Base-by-base conservation (phyloP, 2,888 invertebrate genomes). In the Monoplex corrugatus region DNA sequence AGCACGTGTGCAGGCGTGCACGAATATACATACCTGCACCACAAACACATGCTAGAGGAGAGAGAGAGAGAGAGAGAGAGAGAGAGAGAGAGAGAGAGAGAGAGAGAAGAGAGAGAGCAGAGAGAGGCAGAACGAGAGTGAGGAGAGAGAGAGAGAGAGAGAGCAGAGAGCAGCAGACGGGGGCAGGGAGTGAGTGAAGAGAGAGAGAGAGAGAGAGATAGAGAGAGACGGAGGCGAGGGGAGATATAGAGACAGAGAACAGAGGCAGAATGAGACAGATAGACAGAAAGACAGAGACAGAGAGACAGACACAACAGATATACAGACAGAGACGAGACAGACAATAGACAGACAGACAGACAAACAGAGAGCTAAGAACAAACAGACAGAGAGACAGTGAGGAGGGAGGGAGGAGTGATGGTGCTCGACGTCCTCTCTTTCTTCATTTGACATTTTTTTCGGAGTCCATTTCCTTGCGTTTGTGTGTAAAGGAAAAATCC, bases 291-390 rank as follows among this genome's bases (percentile, higher is more conserved):
- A 72, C 0, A 72, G 72, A 72, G 1, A 72, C n/a, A 68, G 68
- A 68, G 8, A 68, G 68, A 68, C n/a, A 68, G 68, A 68, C 68
- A 68, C 0, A 68, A n/a, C 23, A 68, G 63, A 28, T 28, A 68
- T n/a, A n/a, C n/a, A n/a, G n/a, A n/a, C n/a, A n/a, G n/a, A n/a
- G n/a, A n/a, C n/a, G n/a, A n/a, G n/a, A n/a, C n/a, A n/a, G n/a
- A n/a, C n/a, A n/a, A n/a, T n/a, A 72, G 1, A 72, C n/a, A 68
- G 68, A 68, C n/a, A 68, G 68, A 68, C n/a, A 68, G 68, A 68
- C 68, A 68, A 0, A 68, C 28, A n/a, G n/a, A 50, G 16, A 50
- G 16, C 50, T 13, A 50, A 50, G 16, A 50, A 50, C 50, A 50
- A 50, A 50, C n/a, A n/a, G n/a, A n/a, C n/a, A n/a, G n/a, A n/a